Evolutionary conservation across 2,888 invertebrate species (phyloP), one percentile per base, ranked within the genome.

Genomic region (Scaeva pyrastri): DNA sequence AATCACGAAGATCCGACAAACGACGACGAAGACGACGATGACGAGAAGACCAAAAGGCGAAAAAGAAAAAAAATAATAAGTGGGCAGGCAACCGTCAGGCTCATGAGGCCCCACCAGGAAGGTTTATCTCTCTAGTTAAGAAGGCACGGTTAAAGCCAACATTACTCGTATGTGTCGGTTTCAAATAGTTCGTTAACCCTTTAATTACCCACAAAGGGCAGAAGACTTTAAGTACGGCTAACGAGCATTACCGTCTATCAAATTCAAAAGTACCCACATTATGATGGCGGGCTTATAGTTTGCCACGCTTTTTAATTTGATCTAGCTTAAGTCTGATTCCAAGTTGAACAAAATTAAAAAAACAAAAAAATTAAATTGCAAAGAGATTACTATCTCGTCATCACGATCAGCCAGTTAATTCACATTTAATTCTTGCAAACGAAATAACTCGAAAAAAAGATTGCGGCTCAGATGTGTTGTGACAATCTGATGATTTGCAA

Each of bases 81-180:
- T 26, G 11, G 55, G 31, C 31, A 31, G 31, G 26, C 55, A 55
- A 16, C n/a, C 31, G 2, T 31, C 31, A 8, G 6, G 31, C 6
- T 5, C 31, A 31, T 31, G 31, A 43, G 43, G 43, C 43, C 12
- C 16, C 55, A 56, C 16, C n/a, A 31, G n/a, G 36, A 36, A 36
- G 56, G 56, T 56, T 56, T 56, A 56, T 56, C 56, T 56, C 52
- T 52, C 56, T 56, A 56, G 56, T 31, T 56, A 56, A 56, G 56
- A 56, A n/a, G 6, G 8, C 16, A 55, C 56, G 56, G 36, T 56
- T 56, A 16, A 56, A 56, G 31, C 16, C 16, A 56, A 56, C 56
- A 56, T 56, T 56, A n/a, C n/a, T n/a, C n/a, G n/a, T n/a, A 31
- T 31, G 31, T 36, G 16, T 16, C 11, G 10, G 2, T 5, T 11